phyloP scores from a whole-genome alignment of 2,888 invertebrate genomes.

The Caenorhabditis sp. region DNA sequence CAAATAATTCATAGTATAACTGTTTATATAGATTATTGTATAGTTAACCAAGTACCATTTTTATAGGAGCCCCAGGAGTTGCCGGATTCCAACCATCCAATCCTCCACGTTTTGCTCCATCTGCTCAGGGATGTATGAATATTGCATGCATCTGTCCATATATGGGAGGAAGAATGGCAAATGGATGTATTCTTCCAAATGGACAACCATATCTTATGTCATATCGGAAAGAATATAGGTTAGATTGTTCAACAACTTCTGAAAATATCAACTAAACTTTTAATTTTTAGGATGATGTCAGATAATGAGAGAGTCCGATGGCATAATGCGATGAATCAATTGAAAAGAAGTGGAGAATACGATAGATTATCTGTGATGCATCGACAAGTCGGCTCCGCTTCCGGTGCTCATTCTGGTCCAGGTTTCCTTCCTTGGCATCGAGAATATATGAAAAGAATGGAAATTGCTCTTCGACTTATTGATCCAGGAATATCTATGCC shows the following conservation, averaged over 20 bases:
- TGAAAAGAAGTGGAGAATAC: conserved; percentile 67
- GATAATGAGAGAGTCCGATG: conserved; percentile 62
- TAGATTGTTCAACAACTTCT: not conserved
- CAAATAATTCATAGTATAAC: too few relatives aligned
- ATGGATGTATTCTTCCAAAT: conserved; percentile 57
- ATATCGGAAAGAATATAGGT: conserved; percentile 62
- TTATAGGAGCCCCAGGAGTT: conserved; percentile 48
- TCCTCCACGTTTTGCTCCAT: conserved; percentile 60
- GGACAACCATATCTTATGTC: conserved; percentile 60
- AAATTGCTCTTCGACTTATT: conserved; percentile 67
- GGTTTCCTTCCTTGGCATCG: conserved; percentile 70
- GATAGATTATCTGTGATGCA: conserved; percentile 66
- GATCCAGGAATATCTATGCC: conserved; percentile 71
- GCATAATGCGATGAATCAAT: conserved; percentile 58
- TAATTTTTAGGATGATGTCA: conserved; percentile 60
- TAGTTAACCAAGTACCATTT: not conserved
- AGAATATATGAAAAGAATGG: conserved; percentile 67
- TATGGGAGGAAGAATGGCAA: conserved; percentile 57
- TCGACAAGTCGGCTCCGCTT: conserved; percentile 62
- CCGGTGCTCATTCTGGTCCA: conserved; percentile 69
- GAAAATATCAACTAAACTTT: too few relatives aligned
- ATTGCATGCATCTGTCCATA: conserved; percentile 65
- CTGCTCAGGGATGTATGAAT: conserved; percentile 64
- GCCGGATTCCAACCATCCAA: conserved; percentile 58
- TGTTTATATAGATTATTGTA: too few relatives aligned